Evolutionary conservation across 2,113 vertebrate genomes (phyloP).

Genomic region (Xerus inauris): DNA sequence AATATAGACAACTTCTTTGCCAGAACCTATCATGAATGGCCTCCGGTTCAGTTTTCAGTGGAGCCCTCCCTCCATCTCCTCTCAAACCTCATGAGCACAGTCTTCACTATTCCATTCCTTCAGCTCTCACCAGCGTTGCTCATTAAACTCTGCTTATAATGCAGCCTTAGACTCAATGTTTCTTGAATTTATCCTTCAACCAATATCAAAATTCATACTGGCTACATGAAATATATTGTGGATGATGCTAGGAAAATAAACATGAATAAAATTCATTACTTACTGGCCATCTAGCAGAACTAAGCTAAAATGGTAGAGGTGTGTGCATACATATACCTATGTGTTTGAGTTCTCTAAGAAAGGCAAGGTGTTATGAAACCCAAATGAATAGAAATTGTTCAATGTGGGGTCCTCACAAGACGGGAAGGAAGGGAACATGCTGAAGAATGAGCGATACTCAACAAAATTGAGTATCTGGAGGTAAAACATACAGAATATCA

Average conservation of each 20-base stretch:
- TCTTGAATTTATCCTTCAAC: not conserved
- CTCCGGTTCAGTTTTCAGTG: no score
- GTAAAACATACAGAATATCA: not conserved
- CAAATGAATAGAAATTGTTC: not conserved
- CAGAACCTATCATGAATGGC: no score
- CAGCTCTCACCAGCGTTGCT: no score
- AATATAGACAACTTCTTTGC: no score
- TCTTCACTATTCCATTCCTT: no score
- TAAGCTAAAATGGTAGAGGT: not conserved
- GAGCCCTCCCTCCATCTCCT: no score
- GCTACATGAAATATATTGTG: not conserved
- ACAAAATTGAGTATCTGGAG: not conserved
- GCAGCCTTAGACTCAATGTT: not conserved
- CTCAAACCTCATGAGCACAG: no score
- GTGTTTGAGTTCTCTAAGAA: not conserved
- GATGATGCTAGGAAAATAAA: not conserved
- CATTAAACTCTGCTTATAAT: not conserved
- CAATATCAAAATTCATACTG: not conserved
- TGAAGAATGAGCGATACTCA: not conserved
- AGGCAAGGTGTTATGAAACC: not conserved
- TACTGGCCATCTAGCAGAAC: not conserved
- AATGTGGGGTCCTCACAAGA: not conserved
- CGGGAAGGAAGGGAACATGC: not conserved
- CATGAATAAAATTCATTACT: not conserved
- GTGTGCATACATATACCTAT: not conserved